These are phyloP conservation scores for Ctenopoma multispine DNA, from an alignment of 2,797 vertebrate genomes.

Conservation along the genomic window DNA sequence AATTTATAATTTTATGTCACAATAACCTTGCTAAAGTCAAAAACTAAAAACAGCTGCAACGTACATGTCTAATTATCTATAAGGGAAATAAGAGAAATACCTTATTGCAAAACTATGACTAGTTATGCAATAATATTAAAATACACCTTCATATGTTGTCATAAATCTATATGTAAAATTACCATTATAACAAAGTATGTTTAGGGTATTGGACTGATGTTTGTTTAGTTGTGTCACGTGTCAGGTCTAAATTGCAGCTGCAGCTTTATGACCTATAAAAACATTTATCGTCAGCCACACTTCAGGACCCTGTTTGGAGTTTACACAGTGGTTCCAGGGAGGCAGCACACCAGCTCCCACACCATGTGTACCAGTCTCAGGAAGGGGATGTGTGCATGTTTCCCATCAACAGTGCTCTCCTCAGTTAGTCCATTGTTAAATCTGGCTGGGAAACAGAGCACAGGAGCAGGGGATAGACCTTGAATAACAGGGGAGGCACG, in stretches of 20 bases:
- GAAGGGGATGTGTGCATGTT: slow-evolving; percentile 75
- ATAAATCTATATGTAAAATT: neutral
- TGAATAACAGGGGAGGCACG: slow-evolving; percentile 16
- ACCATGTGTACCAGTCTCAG: slow-evolving; percentile 54
- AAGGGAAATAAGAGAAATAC: neutral
- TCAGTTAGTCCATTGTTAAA: slow-evolving; percentile 65
- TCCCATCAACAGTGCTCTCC: slow-evolving; percentile 55
- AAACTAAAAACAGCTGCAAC: neutral
- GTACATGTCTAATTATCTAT: neutral
- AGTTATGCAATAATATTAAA: neutral
- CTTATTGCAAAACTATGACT: neutral
- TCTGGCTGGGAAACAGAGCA: slow-evolving; percentile 31
- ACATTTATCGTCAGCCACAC: slow-evolving; percentile 1
- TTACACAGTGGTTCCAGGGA: slow-evolving; percentile 29
- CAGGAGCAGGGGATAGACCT: slow-evolving; percentile 17
- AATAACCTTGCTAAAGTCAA: neutral
- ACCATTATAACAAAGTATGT: neutral
- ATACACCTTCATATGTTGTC: neutral
- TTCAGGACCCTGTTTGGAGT: slow-evolving; percentile 27
- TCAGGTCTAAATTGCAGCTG: neutral
- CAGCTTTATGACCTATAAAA: slow-evolving; percentile 1
- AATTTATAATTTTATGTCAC: neutral
- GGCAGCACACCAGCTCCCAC: slow-evolving; percentile 22
- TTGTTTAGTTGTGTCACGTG: neutral
- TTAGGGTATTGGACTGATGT: neutral